Conservation (phyloP, 2,888 invertebrate species). For the Temnothorax rugatulus region DNA sequence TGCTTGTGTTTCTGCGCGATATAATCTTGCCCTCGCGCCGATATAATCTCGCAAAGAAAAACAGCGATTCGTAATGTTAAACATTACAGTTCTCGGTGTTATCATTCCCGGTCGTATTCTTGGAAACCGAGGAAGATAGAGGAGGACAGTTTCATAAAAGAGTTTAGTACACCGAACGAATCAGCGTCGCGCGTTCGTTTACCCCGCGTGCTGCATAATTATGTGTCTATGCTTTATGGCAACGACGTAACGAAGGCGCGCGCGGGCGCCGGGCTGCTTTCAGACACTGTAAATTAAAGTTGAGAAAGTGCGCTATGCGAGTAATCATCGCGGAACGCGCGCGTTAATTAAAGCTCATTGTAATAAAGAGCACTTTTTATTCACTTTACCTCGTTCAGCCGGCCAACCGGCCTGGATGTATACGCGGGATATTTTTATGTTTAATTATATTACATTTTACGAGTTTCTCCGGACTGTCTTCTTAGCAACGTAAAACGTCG, state of each 20-base stretch:
- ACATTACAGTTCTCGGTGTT: slow-evolving; percentile 11
- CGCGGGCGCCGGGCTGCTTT: slow-evolving; percentile 69
- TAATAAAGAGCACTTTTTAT: slow-evolving; percentile 83
- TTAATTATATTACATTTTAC: slow-evolving; percentile 82
- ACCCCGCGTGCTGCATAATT: slow-evolving; percentile 75
- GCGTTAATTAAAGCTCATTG: slow-evolving; percentile 84
- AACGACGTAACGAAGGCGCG: slow-evolving; percentile 75
- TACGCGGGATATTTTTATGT: slow-evolving; percentile 80
- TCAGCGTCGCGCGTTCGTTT: slow-evolving; percentile 73
- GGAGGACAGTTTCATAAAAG: slow-evolving; percentile 58
- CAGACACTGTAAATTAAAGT: slow-evolving; percentile 82
- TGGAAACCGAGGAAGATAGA: background rate
- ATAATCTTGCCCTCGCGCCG: background rate
- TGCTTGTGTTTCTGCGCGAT: too few species aligned
- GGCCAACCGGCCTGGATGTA: slow-evolving; percentile 67
- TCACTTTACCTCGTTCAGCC: slow-evolving; percentile 78
- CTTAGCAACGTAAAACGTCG: slow-evolving; percentile 66
- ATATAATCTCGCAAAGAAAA: background rate
- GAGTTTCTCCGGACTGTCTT: slow-evolving; percentile 72
- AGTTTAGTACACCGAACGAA: slow-evolving; percentile 71
- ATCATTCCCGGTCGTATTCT: background rate
- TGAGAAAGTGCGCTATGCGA: slow-evolving; percentile 79
- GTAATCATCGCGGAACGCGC: slow-evolving; percentile 78
- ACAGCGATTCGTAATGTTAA: slow-evolving; percentile 32
- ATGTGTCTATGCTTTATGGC: slow-evolving; percentile 78